Conservation (phyloP, 2,113 vertebrate genomes). For the Notiomystis cincta region DNA sequence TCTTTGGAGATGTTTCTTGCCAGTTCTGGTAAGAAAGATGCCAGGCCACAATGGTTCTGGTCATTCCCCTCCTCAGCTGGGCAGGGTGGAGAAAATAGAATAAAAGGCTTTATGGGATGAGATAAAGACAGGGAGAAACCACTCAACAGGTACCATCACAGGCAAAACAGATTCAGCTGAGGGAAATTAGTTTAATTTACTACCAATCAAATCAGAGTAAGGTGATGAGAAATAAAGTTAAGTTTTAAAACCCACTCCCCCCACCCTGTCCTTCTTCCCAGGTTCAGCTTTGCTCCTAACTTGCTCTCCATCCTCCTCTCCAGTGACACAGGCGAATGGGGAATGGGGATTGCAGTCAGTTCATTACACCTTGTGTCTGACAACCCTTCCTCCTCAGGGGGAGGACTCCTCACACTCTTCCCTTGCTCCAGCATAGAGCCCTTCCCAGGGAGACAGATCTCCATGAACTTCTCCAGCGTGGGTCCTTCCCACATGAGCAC, state of each 20-base stretch:
- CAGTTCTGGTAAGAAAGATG: background rate
- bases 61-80: background rate
- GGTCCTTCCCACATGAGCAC: background rate
- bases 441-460: background rate
- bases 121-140: background rate
- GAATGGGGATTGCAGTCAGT: background rate
- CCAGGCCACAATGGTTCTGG: background rate
- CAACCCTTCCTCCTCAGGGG: background rate
- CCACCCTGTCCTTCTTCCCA: background rate
- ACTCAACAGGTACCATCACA: fast-evolving
- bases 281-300: background rate
- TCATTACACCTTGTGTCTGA: background rate
- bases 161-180: background rate
- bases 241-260: background rate
- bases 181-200: background rate
- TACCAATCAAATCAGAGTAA: background rate
- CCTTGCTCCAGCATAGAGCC: background rate
- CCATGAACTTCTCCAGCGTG: background rate
- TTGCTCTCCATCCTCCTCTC: background rate
- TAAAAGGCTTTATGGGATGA: fast-evolving
- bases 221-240: background rate
- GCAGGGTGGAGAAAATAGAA: background rate
- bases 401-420: background rate
- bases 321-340: fast-evolving
- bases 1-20: background rate